Evolutionary conservation across 1,140 invertebrate genomes (phyloP).

Genomic region (Hycleus cichorii): DNA sequence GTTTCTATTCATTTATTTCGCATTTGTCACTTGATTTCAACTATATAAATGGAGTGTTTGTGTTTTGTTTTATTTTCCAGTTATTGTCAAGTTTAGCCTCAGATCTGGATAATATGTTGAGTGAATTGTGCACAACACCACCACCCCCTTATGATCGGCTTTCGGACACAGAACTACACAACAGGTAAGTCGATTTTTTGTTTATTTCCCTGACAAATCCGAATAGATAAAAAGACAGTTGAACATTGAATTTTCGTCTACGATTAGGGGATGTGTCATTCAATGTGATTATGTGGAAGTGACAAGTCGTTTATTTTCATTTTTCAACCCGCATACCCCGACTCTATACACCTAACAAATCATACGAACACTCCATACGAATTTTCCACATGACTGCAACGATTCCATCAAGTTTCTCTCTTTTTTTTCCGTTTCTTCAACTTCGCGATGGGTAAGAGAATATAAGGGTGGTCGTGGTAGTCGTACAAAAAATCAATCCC

Average conservation of each 20-base stretch:
- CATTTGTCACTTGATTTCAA: no score
- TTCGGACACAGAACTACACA: slow-evolving; percentile 27
- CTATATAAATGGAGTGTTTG: slow-evolving; percentile 8
- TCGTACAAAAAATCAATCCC: not conserved
- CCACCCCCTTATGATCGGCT: slow-evolving; percentile 31
- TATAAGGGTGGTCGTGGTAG: not conserved
- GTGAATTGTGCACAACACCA: slow-evolving; percentile 48
- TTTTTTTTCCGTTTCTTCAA: not conserved
- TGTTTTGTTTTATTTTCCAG: slow-evolving; percentile 40
- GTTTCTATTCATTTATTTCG: no score
- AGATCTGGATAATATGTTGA: slow-evolving; percentile 56
- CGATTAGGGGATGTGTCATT: slow-evolving; percentile 8
- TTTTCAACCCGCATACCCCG: not conserved
- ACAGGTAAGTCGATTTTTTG: slow-evolving; percentile 15
- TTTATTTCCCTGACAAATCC: not conserved
- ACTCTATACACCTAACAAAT: not conserved
- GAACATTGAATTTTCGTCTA: not conserved
- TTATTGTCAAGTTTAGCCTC: slow-evolving; percentile 54
- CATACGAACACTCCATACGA: not conserved
- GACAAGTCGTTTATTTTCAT: slow-evolving; percentile 4
- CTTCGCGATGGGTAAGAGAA: no score
- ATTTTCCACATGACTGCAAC: not conserved
- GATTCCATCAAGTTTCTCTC: not conserved
- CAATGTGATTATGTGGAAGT: slow-evolving; percentile 6
- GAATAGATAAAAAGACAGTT: not conserved